phyloP scores from a whole-genome alignment of 1,140 invertebrate species.

The Panulirus ornatus region DNA sequence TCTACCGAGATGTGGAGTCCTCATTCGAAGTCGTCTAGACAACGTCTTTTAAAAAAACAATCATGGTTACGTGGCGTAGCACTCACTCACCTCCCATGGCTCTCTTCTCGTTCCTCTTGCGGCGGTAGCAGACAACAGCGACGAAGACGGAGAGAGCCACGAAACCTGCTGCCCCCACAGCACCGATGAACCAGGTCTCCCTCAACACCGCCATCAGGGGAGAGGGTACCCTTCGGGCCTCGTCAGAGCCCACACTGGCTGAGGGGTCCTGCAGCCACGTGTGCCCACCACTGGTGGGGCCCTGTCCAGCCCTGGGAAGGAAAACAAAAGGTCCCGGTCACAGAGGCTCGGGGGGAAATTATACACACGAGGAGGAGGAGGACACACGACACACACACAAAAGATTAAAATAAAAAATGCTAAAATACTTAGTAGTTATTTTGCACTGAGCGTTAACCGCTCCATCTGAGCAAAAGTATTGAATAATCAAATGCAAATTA shows the following conservation, averaged over 20 bases:
- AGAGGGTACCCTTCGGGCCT: conserved; percentile 61
- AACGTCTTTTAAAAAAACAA: neutral
- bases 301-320: conserved; percentile 56
- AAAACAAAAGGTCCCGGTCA: too few relatives aligned
- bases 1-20: too few relatives aligned
- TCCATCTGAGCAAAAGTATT: too few relatives aligned
- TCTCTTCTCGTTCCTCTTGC: conserved; percentile 71
- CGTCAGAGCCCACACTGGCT: conserved; percentile 35
- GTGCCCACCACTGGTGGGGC: conserved; percentile 64
- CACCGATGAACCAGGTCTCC: conserved; percentile 73
- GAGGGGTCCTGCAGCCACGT: conserved; percentile 73
- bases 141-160: conserved; percentile 71
- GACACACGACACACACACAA: too few relatives aligned
- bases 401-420: too few relatives aligned
- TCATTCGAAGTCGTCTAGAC: neutral
- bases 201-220: conserved; percentile 64
- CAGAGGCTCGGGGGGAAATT: neutral
- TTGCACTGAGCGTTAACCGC: too few relatives aligned
- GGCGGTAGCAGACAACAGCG: conserved; percentile 69
- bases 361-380: neutral
- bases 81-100: conserved; percentile 62
- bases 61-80: too few relatives aligned
- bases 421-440: too few relatives aligned
- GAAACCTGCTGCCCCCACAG: conserved; percentile 60
- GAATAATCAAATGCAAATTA: too few relatives aligned